Evolutionary conservation across 1,140 invertebrate species (phyloP).

Genomic region (Drosophila persimilis): DNA sequence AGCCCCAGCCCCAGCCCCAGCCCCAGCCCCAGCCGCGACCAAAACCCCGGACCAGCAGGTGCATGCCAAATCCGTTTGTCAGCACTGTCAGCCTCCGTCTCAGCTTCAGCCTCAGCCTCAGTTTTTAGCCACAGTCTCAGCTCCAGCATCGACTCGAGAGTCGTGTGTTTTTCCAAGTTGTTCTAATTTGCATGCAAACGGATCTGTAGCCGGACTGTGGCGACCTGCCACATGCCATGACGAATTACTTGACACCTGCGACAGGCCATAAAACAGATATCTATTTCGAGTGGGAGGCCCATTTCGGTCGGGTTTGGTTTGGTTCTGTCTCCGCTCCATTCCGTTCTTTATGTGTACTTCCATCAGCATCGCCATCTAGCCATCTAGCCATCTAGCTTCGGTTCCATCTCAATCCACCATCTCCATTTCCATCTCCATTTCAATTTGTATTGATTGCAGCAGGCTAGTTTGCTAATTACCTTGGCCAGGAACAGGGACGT

Average conservation of each 20-base stretch:
- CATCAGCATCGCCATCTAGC: constrained; percentile 1
- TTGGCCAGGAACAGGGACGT: constrained; percentile 37
- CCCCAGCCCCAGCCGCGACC: constrained; percentile 5
- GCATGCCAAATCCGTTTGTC: constrained; percentile 77
- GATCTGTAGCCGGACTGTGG: constrained; percentile 60
- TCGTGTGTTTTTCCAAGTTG: constrained; percentile 71
- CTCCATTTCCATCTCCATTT: constrained; percentile 41
- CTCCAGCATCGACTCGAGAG: constrained; percentile 9
- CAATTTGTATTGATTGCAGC: constrained; percentile 67
- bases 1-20: constrained; percentile 3
- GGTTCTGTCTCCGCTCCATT: no score
- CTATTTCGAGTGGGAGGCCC: constrained; percentile 51
- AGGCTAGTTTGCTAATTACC: constrained; percentile 60
- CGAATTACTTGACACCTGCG: constrained; percentile 72
- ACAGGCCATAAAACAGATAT: constrained; percentile 27
- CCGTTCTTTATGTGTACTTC: no score
- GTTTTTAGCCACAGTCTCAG: no score
- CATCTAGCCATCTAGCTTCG: constrained; percentile 9
- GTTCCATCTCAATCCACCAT: constrained; percentile 30
- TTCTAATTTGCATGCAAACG: constrained; percentile 79
- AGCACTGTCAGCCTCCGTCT: constrained; percentile 26
- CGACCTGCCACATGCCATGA: constrained; percentile 67
- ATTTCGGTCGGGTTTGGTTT: constrained; percentile 1
- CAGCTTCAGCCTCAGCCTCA: no score
- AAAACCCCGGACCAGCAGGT: constrained; percentile 46